Evolutionary conservation across 2,113 vertebrate species (phyloP), one percentile per base, ranked within the genome.

Genomic region (Xiphophorus maculatus): DNA sequence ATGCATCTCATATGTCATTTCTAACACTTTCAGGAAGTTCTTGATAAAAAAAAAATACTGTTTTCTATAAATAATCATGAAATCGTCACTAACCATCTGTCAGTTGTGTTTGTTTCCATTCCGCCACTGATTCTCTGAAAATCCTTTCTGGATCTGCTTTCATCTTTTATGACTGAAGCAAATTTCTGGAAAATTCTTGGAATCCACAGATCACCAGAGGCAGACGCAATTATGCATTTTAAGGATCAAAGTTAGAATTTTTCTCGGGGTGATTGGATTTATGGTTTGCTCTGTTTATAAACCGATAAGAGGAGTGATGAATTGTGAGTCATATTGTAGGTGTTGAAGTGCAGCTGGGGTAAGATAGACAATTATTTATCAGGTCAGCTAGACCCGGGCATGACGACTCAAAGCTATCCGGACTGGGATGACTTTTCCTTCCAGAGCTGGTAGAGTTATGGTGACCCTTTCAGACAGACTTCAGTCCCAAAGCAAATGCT

Each of bases 401-500:
- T 1, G 32, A 27, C 66, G 33, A 78, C 83, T 84, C 73, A 32
- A 51, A 83, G 74, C 73, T 80, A 74, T 54, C 65, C 22, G 1
- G 84, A 80, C 54, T 84, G 77, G 10, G 40, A 72, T 89, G 86
- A 90, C 84, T 83, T 84, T 62, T 69, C 37, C 82, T 75, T 60
- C 69, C 71, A 69, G 61, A 51, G 29, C 25, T 51, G 67, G 75
- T 74, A 67, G 83, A 89, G 89, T 90, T 92, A 90, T 33, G 71
- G 80, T 92, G 89, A 92, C 91, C 89, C 87, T 83, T 58, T 40
- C 66, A 69, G 48, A 63, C 77, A 73, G 69, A 77, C 68, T 72
- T 40, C 29, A 3, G 68, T 83, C 83, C 71, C 85, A 89, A 91
- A 91, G 88, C 88, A 91, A 90, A 80, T 1, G 33, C 74, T 83